These are phyloP conservation scores for Corydoras maculifer DNA, from an alignment of 2,113 vertebrate genomes.

Conservation along the genomic window DNA sequence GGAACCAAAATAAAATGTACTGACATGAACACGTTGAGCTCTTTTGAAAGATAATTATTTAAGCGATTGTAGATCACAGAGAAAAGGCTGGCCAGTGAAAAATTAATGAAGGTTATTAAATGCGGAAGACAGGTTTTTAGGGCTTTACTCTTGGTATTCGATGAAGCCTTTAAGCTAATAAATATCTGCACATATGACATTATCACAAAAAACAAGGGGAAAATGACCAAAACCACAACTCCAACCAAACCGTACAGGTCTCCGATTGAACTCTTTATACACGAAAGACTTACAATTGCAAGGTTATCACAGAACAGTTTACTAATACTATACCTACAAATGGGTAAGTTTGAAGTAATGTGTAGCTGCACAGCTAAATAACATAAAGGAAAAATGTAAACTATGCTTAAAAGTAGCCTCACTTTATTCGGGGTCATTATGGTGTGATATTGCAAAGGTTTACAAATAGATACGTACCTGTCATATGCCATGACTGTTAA, in stretches of 20 bases:
- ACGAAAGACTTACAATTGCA: conserved; percentile 51
- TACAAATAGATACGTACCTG: conserved; percentile 57
- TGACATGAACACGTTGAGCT: conserved; percentile 45
- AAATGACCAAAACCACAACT: conserved; percentile 28
- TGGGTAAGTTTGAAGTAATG: conserved; percentile 43
- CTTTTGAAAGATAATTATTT: conserved; percentile 27
- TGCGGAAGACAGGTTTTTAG: conserved; percentile 49
- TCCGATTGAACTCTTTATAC: conserved; percentile 32
- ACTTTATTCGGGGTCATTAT: conserved; percentile 44
- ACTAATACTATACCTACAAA: conserved; percentile 42
- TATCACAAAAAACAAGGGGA: conserved; percentile 44
- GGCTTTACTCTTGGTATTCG: conserved; percentile 44
- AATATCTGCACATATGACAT: conserved; percentile 49
- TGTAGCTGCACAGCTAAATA: conserved; percentile 36
- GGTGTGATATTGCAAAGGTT: conserved; percentile 53
- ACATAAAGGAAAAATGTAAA: conserved; percentile 40
- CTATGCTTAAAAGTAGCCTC: conserved; percentile 33
- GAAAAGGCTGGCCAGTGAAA: conserved; percentile 44
- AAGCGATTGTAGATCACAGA: conserved; percentile 51
- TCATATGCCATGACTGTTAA: conserved; percentile 61
- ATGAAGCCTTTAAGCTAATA: conserved; percentile 47
- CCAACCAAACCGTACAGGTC: conserved; percentile 45
- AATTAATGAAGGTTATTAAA: conserved; percentile 51
- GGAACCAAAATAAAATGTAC: conserved; percentile 47
- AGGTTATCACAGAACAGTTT: conserved; percentile 57